Conservation (phyloP, 2,113 vertebrate genomes). For the Pipa parva region DNA sequence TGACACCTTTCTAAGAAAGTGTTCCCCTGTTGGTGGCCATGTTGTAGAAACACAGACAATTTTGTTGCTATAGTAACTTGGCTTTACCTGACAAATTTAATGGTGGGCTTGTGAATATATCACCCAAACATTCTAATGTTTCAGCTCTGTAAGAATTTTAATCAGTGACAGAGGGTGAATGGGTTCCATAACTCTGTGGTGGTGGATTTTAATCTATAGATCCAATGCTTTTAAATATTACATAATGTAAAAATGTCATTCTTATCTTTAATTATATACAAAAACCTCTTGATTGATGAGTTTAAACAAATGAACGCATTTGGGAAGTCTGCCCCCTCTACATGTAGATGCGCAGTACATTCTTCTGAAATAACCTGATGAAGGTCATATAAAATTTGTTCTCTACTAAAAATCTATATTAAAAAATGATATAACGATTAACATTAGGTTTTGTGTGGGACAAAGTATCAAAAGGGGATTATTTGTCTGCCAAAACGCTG, state of each 20-base stretch:
- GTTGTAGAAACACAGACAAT: slow-evolving; percentile 11
- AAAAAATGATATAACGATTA: too few relatives aligned
- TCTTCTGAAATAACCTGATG: neutral
- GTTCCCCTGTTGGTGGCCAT: slow-evolving; percentile 14
- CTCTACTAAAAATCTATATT: too few relatives aligned
- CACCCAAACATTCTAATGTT: slow-evolving; percentile 36
- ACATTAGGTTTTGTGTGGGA: too few relatives aligned
- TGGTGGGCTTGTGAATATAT: slow-evolving; percentile 17
- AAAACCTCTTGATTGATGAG: slow-evolving; percentile 12
- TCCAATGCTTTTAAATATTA: slow-evolving; percentile 18
- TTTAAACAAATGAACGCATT: neutral
- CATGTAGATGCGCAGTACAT: neutral
- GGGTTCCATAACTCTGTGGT: neutral
- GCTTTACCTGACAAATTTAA: slow-evolving; percentile 35
- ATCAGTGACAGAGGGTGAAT: neutral
- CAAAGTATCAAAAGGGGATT: too few relatives aligned
- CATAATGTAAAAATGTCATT: neutral
- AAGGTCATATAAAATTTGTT: too few relatives aligned
- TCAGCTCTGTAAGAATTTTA: slow-evolving; percentile 27
- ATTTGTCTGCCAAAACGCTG: too few relatives aligned
- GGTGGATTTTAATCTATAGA: neutral
- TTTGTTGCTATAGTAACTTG: slow-evolving; percentile 18
- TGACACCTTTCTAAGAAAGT: slow-evolving; percentile 3
- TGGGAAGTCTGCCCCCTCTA: neutral
- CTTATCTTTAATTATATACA: slow-evolving; percentile 14